Base-by-base conservation (phyloP, 2,113 vertebrate species). In the Castor canadensis region DNA sequence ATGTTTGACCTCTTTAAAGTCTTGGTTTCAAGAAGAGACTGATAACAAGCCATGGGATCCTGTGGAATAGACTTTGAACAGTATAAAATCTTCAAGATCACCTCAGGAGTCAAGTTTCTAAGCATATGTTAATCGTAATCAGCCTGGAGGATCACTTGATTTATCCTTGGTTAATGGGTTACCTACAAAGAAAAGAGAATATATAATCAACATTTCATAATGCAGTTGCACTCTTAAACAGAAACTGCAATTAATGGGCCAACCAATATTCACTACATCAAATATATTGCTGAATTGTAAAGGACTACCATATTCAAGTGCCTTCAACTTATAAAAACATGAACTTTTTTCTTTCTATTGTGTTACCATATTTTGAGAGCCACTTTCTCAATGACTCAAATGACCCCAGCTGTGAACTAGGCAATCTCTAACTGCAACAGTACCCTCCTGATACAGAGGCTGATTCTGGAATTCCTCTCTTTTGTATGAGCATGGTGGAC, bases 171-270 rank as follows among this genome's bases (percentile, higher is more conserved):
- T 97, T 98, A 98, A 96, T 96, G 97, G 81, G 98, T 99, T 97
- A 98, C 98, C 99, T 99, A 98, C 32, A 98, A 98, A 91, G 88
- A 38, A 97, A 98, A 98, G 95, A 98, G 92, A 97, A 98, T 88
- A 97, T 64, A 97, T 82, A 88, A 97, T 98, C 93, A 98, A 96
- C 89, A 97, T 94, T 97, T 79, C 45, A 58, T 64, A 67, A 88
- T 64, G 91, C 3, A 73, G 12, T 73, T 89, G 72, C 72, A 82
- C 28, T n/a, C 90, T 94, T 0, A 97, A 87, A 98, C 75, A 64
- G 40, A 94, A 49, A 62, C 52, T 80, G 22, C 40, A 80, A 71
- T 43, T 28, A 88, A 73, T 38, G 45, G 20, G n/a, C n/a, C 67
- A 22, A 13, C n/a, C 20, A 16, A 4, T 64, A 49, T 38, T 82